Evolutionary conservation across 1,140 invertebrate genomes (phyloP), one percentile per base, ranked within the genome.

Genomic region (Gerris buenoi): DNA sequence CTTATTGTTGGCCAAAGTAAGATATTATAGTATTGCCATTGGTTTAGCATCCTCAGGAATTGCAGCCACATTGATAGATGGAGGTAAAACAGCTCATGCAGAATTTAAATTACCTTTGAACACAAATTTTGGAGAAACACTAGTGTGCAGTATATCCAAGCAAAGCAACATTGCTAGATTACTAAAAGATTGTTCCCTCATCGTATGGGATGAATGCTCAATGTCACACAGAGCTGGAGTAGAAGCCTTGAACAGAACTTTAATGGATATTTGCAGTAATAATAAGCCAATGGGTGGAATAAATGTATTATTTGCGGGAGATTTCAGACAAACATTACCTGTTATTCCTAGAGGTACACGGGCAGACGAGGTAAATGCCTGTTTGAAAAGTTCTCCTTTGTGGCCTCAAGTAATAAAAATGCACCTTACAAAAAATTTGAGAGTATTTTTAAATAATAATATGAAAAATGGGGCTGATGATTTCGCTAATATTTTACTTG

Each of bases 171-270:
- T 67, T n/a, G 72, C 67, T 29, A 69, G 71, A 70, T 58, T 76
- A 23, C 64, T 77, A n/a, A 13, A 10, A 56, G 46, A 56, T 13
- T 56, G 46, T 56, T 10, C n/a, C 46, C 27, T 78, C 14, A 75
- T 79, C 57, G 69, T 77, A 66, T 77, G 76, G 73, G 74, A 78
- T 75, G 76, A 78, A 70, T 74, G 71, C 64, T 73, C 75, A 65
- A 78, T 78, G 77, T 65, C 74, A 10, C 72, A 73, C 25, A 75
- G 72, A 68, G 65, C 63, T 67, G 60, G 70, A 28, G 64, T 78
- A 5, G 69, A 77, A 68, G 72, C 74, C 57, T 68, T 77, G 13
- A 71, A 78, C 67, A 25, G 73, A 62, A 71, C 73, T 58, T 69
- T 77, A 62, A 61, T 71, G 68, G 72, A 78, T 71, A 64, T 77